These are phyloP conservation scores for Limnodromus scolopaceus DNA, from an alignment of 2,797 vertebrate genomes.

Conservation along the genomic window DNA sequence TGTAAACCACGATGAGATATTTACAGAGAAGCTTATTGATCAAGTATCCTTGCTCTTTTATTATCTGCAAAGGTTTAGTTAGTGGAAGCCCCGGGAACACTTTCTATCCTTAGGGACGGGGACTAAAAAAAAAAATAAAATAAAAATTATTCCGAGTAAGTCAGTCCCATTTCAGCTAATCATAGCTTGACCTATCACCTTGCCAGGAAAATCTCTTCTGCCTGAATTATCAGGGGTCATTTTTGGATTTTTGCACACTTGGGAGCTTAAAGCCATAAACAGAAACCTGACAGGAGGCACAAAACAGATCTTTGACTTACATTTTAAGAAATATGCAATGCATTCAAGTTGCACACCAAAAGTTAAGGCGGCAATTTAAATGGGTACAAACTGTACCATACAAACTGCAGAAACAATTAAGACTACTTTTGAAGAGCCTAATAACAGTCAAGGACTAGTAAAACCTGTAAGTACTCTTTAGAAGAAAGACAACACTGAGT, in stretches of 20 bases:
- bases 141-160: background rate
- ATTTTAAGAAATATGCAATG: background rate
- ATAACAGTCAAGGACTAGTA: background rate
- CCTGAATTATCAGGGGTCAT: accelerated
- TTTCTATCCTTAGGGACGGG: accelerated
- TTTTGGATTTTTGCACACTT: background rate
- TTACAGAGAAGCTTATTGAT: background rate
- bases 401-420: background rate
- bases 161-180: background rate
- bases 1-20: background rate
- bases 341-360: background rate
- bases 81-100: background rate
- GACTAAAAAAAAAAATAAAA: accelerated
- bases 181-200: too few relatives aligned
- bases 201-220: background rate
- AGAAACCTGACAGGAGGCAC: background rate
- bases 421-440: background rate
- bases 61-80: background rate
- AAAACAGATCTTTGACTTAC: background rate
- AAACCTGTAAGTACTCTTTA: background rate
- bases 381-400: background rate
- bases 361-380: background rate
- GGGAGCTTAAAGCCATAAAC: background rate
- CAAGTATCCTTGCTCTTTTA: background rate
- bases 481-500: background rate